phyloP scores from a whole-genome alignment of 2,888 invertebrate species.

The Patella pellucida region DNA sequence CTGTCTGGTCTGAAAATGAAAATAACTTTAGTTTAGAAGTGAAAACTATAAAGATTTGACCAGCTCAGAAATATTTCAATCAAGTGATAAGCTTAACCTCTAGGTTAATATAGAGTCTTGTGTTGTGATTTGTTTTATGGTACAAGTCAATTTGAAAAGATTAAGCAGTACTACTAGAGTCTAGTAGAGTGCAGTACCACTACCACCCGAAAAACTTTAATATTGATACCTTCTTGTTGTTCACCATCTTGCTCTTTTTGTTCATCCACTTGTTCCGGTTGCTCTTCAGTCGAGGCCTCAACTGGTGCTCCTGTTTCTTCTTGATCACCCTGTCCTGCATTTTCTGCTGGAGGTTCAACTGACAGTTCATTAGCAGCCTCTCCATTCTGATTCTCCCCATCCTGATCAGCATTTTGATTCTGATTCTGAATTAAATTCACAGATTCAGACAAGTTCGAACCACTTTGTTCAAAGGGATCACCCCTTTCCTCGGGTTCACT shows the following conservation, averaged over 20 bases:
- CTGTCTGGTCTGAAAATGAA: not conserved
- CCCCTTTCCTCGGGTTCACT: slow-evolving; percentile 10
- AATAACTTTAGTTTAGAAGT: too few relatives aligned
- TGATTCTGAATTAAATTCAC: not conserved
- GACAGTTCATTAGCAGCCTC: slow-evolving; percentile 38
- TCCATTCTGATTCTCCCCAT: slow-evolving; percentile 19
- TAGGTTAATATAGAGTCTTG: too few relatives aligned
- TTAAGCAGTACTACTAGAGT: too few relatives aligned
- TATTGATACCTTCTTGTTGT: slow-evolving; percentile 22
- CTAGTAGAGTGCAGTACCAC: too few relatives aligned
- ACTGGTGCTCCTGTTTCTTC: slow-evolving; percentile 24
- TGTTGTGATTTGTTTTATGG: too few relatives aligned
- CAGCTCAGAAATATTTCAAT: too few relatives aligned
- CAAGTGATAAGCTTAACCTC: too few relatives aligned
- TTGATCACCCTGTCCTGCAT: slow-evolving; percentile 29
- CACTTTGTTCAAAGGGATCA: not conserved
- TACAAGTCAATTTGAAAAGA: too few relatives aligned
- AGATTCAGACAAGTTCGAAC: too few relatives aligned
- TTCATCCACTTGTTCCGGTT: slow-evolving; percentile 21
- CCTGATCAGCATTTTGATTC: slow-evolving; percentile 9
- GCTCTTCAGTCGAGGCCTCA: not conserved
- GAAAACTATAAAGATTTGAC: too few relatives aligned
- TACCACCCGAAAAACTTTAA: not conserved
- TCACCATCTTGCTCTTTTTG: slow-evolving; percentile 34
- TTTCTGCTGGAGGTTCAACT: slow-evolving; percentile 30